These are phyloP conservation scores for Neostethus bicornis DNA, from an alignment of 2,797 vertebrate species.

Conservation along the genomic window DNA sequence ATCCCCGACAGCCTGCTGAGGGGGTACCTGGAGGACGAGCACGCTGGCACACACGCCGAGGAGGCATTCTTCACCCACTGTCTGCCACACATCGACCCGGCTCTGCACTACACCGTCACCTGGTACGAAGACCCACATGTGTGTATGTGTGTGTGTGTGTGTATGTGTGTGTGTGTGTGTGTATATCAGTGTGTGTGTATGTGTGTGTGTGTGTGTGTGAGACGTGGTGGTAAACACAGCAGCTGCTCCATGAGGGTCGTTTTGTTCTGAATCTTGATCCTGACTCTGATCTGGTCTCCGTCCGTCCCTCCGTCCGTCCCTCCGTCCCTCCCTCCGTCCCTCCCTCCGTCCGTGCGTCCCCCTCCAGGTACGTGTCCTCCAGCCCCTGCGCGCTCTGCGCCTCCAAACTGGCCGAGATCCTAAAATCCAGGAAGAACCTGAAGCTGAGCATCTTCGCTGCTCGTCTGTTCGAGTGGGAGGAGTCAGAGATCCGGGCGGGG, in stretches of 20 bases:
- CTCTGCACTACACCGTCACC: constrained; percentile 81
- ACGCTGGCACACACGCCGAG: constrained; percentile 84
- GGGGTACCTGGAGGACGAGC: constrained; percentile 92
- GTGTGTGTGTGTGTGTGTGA: no score
- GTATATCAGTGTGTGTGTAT: no score
- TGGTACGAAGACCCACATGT: no score
- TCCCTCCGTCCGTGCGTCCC: no score
- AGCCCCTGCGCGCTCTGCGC: constrained; percentile 89
- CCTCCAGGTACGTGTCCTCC: constrained; percentile 88
- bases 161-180: no score
- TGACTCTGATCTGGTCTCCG: no score
- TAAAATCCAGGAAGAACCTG: constrained; percentile 79
- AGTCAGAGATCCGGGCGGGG: constrained; percentile 84
- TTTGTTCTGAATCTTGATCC: no score
- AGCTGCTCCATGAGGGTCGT: no score
- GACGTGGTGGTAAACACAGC: no score
- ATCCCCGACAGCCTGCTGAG: constrained; percentile 64
- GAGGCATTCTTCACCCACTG: constrained; percentile 89
- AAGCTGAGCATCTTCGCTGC: constrained; percentile 84
- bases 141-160: no score
- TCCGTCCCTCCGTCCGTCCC: no score
- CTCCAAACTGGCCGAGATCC: constrained; percentile 76
- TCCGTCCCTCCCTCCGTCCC: no score
- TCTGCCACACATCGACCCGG: constrained; percentile 77
- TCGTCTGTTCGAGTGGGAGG: constrained; percentile 92